phyloP scores from a whole-genome alignment of 2,113 vertebrate species.

The Oryzias woworae region DNA sequence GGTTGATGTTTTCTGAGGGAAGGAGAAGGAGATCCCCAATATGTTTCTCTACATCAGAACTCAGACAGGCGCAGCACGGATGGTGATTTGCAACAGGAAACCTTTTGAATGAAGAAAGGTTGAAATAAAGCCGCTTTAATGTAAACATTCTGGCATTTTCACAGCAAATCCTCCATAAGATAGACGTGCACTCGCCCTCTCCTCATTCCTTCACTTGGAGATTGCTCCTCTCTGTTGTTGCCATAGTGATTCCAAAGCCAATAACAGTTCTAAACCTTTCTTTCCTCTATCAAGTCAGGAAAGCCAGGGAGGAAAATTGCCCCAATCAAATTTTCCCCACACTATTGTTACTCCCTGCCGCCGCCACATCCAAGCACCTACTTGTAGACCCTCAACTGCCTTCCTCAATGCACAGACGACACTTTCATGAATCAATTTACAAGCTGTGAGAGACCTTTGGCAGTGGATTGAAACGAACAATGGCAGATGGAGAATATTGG shows the following conservation, averaged over 20 bases:
- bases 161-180: not conserved
- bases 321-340: constrained; percentile 64
- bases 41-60: too few relatives aligned
- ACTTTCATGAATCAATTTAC: constrained; percentile 69
- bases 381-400: constrained; percentile 21
- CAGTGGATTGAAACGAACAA: constrained; percentile 55
- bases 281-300: constrained; percentile 50
- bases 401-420: constrained; percentile 32
- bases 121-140: too few relatives aligned
- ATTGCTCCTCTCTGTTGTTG: constrained; percentile 52
- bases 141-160: too few relatives aligned
- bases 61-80: too few relatives aligned
- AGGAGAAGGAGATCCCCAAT: too few relatives aligned
- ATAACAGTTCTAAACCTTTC: constrained; percentile 63
- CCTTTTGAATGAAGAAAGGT: too few relatives aligned
- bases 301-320: constrained; percentile 51
- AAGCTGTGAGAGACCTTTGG: constrained; percentile 46
- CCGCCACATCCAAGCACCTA: not conserved
- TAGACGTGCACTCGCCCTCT: constrained; percentile 4
- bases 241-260: constrained; percentile 72
- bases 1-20: too few relatives aligned
- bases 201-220: constrained; percentile 65
- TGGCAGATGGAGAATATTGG: constrained; percentile 62
- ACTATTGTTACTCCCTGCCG: constrained; percentile 26
- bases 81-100: too few relatives aligned